phyloP scores from a whole-genome alignment of 2,797 vertebrate species.

The Adelosebastes latens region DNA sequence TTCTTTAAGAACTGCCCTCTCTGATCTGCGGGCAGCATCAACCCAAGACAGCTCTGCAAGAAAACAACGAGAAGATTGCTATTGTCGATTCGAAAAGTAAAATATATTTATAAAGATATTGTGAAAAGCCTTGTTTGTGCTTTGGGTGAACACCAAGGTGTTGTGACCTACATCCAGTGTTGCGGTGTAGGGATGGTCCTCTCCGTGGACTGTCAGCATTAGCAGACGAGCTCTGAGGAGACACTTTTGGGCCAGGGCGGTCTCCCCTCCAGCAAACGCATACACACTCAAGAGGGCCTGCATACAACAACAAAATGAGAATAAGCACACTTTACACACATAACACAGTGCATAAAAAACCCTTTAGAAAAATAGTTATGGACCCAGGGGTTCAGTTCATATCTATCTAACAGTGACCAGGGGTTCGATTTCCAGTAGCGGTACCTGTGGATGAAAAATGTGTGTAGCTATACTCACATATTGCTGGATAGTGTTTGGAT shows the following conservation, averaged over 20 bases:
- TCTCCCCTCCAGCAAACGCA: constrained; percentile 83
- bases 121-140: background rate
- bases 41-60: constrained; percentile 83
- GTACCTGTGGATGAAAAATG: background rate
- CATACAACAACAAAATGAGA: background rate
- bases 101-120: background rate
- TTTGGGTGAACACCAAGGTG: background rate
- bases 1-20: constrained; percentile 80
- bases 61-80: background rate
- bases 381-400: background rate
- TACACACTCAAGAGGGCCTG: constrained; percentile 85
- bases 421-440: background rate
- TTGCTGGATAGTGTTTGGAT: constrained; percentile 86
- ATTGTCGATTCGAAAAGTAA: background rate
- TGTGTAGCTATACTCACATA: constrained; percentile 78
- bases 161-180: constrained; percentile 82
- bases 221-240: constrained; percentile 85
- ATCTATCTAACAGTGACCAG: background rate
- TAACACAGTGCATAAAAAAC: background rate
- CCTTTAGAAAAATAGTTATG: background rate
- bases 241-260: constrained; percentile 82
- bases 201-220: constrained; percentile 82
- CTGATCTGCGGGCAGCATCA: constrained; percentile 82
- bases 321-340: background rate
- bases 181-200: constrained; percentile 86